Percentiles rank a stretch among this genome's conserved stretches.
Conservation (phyloP, 2,888 invertebrate genomes). For the Proisotoma minuta region DNA sequence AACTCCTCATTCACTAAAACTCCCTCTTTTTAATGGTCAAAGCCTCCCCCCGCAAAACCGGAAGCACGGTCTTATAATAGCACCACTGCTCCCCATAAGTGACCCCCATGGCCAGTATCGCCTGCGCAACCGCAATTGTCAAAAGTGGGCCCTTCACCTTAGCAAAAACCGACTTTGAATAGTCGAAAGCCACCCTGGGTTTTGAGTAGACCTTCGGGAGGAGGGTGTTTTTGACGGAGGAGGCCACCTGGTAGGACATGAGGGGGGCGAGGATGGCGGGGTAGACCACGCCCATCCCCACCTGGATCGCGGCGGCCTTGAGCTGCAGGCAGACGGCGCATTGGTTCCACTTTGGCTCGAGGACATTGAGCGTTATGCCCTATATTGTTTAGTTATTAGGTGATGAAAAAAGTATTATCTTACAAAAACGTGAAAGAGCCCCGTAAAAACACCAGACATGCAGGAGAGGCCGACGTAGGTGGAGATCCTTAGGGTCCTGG, state of each 20-base stretch:
- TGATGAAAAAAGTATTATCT: slow-evolving; percentile 41
- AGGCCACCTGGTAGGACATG: slow-evolving; percentile 52
- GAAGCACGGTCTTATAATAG: slow-evolving; percentile 18
- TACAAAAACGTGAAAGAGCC: slow-evolving; percentile 60
- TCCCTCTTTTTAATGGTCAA: too few species aligned
- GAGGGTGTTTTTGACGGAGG: slow-evolving; percentile 15
- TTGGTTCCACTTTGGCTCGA: slow-evolving; percentile 48
- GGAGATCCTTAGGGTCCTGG: slow-evolving; percentile 58
- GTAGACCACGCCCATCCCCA: slow-evolving; percentile 56
- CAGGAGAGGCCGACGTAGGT: slow-evolving; percentile 57
- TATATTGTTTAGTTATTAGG: too few species aligned
- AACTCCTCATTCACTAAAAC: too few species aligned
- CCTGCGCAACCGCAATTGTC: slow-evolving; percentile 23
- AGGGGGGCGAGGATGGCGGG: slow-evolving; percentile 61
- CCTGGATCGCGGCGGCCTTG: slow-evolving; percentile 58
- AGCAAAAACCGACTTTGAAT: slow-evolving; percentile 15
- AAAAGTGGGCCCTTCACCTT: slow-evolving; percentile 19
- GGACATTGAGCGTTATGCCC: slow-evolving; percentile 57
- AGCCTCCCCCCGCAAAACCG: slow-evolving; percentile 20
- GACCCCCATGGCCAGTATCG: slow-evolving; percentile 34
- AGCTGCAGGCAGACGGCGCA: slow-evolving; percentile 66
- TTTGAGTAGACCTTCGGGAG: slow-evolving; percentile 31
- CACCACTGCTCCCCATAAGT: slow-evolving; percentile 39
- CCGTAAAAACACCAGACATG: slow-evolving; percentile 59
- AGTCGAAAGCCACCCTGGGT: slow-evolving; percentile 22